A percentile compares a stretch with the other conserved stretches of the same genome.
phyloP scores from a whole-genome alignment of 1,140 invertebrate species.

The Telenomus remus region DNA sequence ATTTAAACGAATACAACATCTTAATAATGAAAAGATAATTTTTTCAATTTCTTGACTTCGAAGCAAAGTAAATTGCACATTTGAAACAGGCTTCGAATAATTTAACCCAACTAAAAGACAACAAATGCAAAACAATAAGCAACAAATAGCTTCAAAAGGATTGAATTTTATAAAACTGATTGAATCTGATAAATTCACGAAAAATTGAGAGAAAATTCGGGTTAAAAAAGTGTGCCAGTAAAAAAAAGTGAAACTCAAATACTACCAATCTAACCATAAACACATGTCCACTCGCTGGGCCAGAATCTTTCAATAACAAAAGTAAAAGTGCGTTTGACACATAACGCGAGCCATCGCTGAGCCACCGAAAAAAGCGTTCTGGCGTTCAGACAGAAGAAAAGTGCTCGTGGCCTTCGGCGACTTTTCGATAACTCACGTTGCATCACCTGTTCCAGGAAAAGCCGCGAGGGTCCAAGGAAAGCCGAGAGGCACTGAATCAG shows the following conservation, averaged over 20 bases:
- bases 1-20: too few species aligned
- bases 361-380: neutral
- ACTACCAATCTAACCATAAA: neutral
- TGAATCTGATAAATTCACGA: neutral
- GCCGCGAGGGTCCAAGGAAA: too few species aligned
- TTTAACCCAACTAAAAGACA: too few species aligned
- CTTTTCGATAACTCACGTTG: neutral
- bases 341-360: neutral
- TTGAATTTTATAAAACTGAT: too few species aligned
- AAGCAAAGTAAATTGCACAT: too few species aligned
- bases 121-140: too few species aligned
- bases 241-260: neutral
- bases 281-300: neutral
- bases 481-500: too few species aligned
- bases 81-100: too few species aligned
- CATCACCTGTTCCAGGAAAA: too few species aligned
- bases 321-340: slow-evolving; percentile 6
- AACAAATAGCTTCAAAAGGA: too few species aligned
- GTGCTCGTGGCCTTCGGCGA: neutral
- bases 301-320: slow-evolving; percentile 5
- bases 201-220: neutral
- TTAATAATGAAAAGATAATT: too few species aligned
- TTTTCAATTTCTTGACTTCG: too few species aligned
- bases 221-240: neutral
- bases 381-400: neutral